Percentiles rank a stretch among this genome's conserved stretches.
These are phyloP conservation scores for Lasioglossum lativentre DNA, from an alignment of 2,888 invertebrate species.

Conservation along the genomic window DNA sequence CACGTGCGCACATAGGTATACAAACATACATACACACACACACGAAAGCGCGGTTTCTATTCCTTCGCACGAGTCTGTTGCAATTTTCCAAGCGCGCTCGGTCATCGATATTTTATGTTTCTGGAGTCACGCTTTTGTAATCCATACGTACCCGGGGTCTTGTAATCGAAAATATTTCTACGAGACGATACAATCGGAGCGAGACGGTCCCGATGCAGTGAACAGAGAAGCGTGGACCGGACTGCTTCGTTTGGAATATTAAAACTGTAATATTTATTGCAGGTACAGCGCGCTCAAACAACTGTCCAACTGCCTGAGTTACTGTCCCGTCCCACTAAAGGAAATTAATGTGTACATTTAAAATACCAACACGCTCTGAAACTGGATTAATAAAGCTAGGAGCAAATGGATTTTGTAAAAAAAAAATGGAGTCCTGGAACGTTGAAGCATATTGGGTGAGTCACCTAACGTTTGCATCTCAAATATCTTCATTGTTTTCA, in stretches of 20 bases:
- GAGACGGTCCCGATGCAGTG: neutral
- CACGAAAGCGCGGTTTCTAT: neutral
- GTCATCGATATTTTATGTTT: slow-evolving; percentile 30
- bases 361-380: no score
- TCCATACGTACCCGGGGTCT: neutral
- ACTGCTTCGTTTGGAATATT: slow-evolving; percentile 2
- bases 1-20: neutral
- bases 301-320: neutral
- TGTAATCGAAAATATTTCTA: neutral
- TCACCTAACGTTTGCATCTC: no score
- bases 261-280: slow-evolving; percentile 8
- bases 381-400: no score
- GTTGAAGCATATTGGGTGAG: no score
- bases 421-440: no score
- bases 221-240: neutral
- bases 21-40: neutral
- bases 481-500: no score
- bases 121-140: slow-evolving; percentile 5
- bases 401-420: no score
- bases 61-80: neutral
- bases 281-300: neutral
- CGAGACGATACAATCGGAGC: neutral
- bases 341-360: no score
- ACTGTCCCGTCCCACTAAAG: neutral
- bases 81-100: slow-evolving; percentile 16